Conservation (phyloP, 1,140 invertebrate species). For the Micrasema minimum region DNA sequence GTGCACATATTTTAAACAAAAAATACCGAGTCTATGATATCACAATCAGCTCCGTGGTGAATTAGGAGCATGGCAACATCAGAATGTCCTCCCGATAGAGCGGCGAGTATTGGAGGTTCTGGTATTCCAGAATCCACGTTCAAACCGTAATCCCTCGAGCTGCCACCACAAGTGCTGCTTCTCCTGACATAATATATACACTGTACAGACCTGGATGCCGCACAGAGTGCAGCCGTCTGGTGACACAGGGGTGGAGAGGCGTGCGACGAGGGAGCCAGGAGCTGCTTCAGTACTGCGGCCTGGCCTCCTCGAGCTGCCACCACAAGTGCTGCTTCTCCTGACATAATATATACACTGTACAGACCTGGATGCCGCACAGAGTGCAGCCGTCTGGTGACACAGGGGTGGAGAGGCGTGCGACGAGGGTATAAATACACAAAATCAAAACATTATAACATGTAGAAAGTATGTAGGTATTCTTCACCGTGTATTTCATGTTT, state of each 20-base stretch:
- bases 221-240: slow-evolving; percentile 47
- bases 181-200: no score
- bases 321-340: slow-evolving; percentile 52
- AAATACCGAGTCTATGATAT: slow-evolving; percentile 74
- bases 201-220: slow-evolving; percentile 44
- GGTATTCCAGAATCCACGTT: slow-evolving; percentile 66
- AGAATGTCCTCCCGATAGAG: slow-evolving; percentile 70
- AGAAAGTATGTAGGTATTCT: neutral
- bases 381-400: slow-evolving; percentile 46
- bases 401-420: slow-evolving; percentile 41
- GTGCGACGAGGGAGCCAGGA: slow-evolving; percentile 40
- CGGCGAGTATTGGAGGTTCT: slow-evolving; percentile 73
- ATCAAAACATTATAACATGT: no score
- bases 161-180: no score
- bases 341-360: slow-evolving; percentile 40
- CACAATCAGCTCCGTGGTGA: slow-evolving; percentile 77
- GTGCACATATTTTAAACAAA: no score
- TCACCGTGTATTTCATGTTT: no score
- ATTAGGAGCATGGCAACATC: slow-evolving; percentile 73
- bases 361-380: slow-evolving; percentile 50
- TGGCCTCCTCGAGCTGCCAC: slow-evolving; percentile 50
- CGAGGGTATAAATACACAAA: no score
- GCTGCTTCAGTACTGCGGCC: slow-evolving; percentile 45
- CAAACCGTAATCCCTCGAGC: slow-evolving; percentile 71
- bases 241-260: slow-evolving; percentile 44